A percentile compares a stretch with the other conserved stretches of the same genome.
Evolutionary conservation across 2,797 vertebrate species (phyloP).

Genomic region (Trichosurus vulpecula): DNA sequence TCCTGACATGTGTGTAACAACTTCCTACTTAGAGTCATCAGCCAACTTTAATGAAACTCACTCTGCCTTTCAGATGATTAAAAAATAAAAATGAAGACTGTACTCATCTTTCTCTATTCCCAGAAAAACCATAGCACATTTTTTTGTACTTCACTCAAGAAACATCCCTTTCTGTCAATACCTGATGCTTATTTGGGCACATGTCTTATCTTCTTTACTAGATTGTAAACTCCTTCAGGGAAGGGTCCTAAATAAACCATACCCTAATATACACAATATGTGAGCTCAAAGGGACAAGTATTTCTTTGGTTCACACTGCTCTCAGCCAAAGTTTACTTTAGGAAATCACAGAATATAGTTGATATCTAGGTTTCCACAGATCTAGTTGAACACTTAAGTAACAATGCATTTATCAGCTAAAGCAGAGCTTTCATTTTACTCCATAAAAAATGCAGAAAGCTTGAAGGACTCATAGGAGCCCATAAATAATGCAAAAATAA

Average conservation of each 20-base stretch:
- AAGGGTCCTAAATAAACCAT: not conserved
- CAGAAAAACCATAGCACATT: not conserved
- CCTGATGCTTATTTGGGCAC: conserved; percentile 5
- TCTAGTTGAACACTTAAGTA: not conserved
- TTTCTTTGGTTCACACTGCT: not conserved
- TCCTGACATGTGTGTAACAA: not conserved
- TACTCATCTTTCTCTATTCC: not conserved
- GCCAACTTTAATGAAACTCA: conserved; percentile 41
- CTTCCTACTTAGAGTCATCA: conserved; percentile 34
- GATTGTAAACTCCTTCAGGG: conserved; percentile 17
- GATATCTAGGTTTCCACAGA: not conserved
- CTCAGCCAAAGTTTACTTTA: not conserved
- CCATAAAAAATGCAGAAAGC: not conserved
- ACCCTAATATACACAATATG: not conserved
- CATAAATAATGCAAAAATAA: not conserved
- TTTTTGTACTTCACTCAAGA: conserved; percentile 3
- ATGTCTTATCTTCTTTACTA: conserved; percentile 16
- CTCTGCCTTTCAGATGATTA: conserved; percentile 50
- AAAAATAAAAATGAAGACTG: conserved; percentile 19
- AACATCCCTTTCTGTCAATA: conserved; percentile 23
- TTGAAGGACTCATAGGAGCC: not conserved
- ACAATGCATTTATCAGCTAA: not conserved
- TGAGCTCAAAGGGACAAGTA: not conserved
- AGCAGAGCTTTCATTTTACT: not conserved
- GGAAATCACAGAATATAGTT: not conserved